Base-by-base conservation (phyloP, 2,113 vertebrate genomes). In the Amphiprion percula region DNA sequence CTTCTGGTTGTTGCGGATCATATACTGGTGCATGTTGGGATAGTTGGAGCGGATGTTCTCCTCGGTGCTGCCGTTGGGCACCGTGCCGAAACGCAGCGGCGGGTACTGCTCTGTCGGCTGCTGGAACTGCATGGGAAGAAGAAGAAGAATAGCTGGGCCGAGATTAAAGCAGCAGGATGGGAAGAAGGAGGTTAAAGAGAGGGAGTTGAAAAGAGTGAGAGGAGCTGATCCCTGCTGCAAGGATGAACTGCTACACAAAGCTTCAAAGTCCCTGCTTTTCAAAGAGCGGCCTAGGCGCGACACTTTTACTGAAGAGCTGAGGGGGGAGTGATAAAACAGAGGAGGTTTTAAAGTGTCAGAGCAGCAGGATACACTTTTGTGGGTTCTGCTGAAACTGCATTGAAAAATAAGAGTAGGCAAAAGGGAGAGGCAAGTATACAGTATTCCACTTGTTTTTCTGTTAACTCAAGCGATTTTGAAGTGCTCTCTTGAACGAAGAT, bases 41-140 rank as follows among this genome's bases (percentile, higher is more conserved):
- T 98, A 98, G 93, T 98, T 98, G 92, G 96, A 97, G 79, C 96
- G 96, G 66, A 98, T 98, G 85, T 98, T 98, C 89, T 97, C 97
- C 90, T 98, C 97, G 0, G 97, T 98, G 92, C 97, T 97, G 55
- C 97, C 97, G 7, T 97, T 98, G 17, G 97, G 97, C 77, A 98
- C 97, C 0, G 97, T 98, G 55, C 97, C 97, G 50, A 98, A 97
- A n/a, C 96, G 96, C 66, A 98, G 91, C 0, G 97, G 97, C 0
- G 97, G 97, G 84, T 97, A 97, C 92, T 98, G 97, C 82, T 97
- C 96, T 10, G 96, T 94, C 2, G 97, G 97, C 24, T 96, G 94
- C 95, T 98, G 97, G 75, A 98, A 98, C 97, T 98, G 89, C 8
- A 65, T 0, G 24, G 56, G 46, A 3, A 19, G 54, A 10, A 63